Percentiles rank a stretch among this genome's conserved stretches.
phyloP scores from a whole-genome alignment of 2,113 vertebrate species.

The Tiliqua scincoides region DNA sequence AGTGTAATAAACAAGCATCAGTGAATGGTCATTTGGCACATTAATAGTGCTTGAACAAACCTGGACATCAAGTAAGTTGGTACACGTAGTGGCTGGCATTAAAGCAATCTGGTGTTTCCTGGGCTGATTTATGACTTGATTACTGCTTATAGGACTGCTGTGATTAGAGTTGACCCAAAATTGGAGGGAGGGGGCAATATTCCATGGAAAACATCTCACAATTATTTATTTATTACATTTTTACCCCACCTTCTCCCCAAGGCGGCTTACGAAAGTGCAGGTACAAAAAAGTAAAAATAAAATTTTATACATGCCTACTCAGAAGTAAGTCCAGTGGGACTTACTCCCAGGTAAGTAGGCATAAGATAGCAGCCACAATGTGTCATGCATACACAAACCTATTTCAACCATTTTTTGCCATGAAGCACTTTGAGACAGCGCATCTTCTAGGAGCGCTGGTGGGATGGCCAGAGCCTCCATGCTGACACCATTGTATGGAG shows the following conservation, averaged over 20 bases:
- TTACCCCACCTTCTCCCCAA: no score
- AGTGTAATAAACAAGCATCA: slow-evolving; percentile 7
- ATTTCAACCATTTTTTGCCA: not conserved
- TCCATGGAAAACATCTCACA: not conserved
- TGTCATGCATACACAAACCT: not conserved
- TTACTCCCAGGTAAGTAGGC: no score
- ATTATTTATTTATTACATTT: no score
- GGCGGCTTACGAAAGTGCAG: no score
- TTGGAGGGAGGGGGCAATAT: not conserved
- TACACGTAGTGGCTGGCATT: not conserved
- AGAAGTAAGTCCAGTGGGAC: no score
- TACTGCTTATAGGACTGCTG: slow-evolving; percentile 7
- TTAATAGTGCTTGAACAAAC: not conserved
- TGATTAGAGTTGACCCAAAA: not conserved
- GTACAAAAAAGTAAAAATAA: no score
- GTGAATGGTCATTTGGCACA: not conserved
- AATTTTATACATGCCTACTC: no score
- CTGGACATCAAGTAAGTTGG: not conserved
- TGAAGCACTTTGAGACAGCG: no score
- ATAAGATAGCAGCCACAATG: no score
- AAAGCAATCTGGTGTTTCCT: not conserved
- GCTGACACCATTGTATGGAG: no score
- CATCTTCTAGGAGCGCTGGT: no score
- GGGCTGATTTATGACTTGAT: not conserved
- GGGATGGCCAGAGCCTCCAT: no score